Evolutionary conservation across 2,888 invertebrate species (phyloP).

Genomic region (Seira ritae): DNA sequence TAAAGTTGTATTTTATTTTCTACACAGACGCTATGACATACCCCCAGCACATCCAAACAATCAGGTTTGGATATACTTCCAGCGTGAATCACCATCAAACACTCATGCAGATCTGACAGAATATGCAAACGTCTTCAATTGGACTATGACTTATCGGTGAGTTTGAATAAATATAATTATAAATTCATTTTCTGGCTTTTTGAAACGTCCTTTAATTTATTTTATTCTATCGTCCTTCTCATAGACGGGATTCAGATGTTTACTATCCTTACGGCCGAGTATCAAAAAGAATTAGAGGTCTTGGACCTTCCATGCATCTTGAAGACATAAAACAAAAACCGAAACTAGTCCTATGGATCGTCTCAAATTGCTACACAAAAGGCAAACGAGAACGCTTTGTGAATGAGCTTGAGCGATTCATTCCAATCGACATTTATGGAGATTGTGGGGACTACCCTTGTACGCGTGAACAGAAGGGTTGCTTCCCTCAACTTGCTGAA

Average conservation of each 20-base stretch:
- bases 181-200: too few species aligned
- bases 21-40: constrained; percentile 2
- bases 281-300: neutral
- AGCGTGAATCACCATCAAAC: constrained; percentile 52
- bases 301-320: neutral
- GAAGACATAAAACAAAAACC: constrained; percentile 19
- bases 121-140: constrained; percentile 58
- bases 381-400: constrained; percentile 49
- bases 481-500: constrained; percentile 14
- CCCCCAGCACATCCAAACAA: constrained; percentile 11
- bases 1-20: too few species aligned
- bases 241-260: constrained; percentile 52
- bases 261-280: constrained; percentile 46
- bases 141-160: constrained; percentile 59
- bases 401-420: constrained; percentile 23
- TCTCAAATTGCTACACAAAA: constrained; percentile 48
- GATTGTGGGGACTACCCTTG: constrained; percentile 51
- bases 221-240: neutral
- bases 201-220: neutral
- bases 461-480: neutral
- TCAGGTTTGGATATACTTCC: constrained; percentile 57
- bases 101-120: constrained; percentile 29
- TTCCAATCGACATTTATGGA: constrained; percentile 58
- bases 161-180: too few species aligned
- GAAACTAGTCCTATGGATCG: constrained; percentile 58